These are phyloP conservation scores for Ploceus nigricollis DNA, from an alignment of 2,113 vertebrate genomes.

Conservation along the genomic window DNA sequence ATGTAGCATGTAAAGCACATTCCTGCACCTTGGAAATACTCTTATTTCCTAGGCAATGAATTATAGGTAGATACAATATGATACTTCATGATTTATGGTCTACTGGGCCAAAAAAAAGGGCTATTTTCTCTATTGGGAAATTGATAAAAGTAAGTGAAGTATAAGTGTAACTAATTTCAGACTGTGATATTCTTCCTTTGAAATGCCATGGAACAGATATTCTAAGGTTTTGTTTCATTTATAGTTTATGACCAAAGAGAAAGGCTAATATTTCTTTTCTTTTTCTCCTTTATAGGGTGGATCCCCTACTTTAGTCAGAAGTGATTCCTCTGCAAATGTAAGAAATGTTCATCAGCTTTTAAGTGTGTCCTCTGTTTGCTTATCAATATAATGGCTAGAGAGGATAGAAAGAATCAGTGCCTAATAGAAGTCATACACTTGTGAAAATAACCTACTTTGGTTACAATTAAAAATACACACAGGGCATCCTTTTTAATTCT, in stretches of 20 bases:
- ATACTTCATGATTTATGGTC: background rate
- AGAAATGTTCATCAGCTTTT: background rate
- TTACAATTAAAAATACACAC: background rate
- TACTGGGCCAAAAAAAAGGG: background rate
- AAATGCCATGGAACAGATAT: background rate
- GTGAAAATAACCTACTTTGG: background rate
- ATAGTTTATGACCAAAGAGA: background rate
- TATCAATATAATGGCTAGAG: background rate
- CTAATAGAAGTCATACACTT: background rate
- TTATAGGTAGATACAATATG: background rate
- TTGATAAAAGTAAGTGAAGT: background rate
- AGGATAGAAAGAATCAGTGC: background rate
- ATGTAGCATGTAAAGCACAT: background rate
- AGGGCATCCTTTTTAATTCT: background rate
- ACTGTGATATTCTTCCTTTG: background rate
- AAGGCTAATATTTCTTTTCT: background rate
- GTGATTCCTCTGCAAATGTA: constrained; percentile 48
- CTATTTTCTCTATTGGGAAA: background rate
- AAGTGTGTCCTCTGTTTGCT: background rate
- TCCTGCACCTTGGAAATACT: background rate
- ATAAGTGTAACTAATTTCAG: background rate
- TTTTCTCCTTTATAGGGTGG: background rate
- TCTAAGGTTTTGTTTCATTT: background rate
- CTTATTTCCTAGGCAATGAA: background rate
- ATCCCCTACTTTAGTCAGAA: constrained; percentile 43